Percentiles rank a stretch among this genome's conserved stretches.
Conservation (phyloP, 2,113 vertebrate species). For the Orcinus orca region DNA sequence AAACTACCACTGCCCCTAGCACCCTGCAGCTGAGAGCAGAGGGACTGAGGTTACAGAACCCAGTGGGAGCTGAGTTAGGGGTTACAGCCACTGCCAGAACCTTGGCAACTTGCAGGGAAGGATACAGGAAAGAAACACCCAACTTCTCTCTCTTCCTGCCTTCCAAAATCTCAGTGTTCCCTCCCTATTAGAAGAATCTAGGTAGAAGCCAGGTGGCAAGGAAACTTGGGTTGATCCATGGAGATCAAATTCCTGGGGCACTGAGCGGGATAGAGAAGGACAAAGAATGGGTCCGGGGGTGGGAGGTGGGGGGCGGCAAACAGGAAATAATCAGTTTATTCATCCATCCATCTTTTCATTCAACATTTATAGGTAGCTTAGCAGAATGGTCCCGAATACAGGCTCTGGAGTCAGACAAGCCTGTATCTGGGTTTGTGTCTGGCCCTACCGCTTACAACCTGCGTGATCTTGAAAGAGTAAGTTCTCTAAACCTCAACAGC, state of each 20-base stretch:
- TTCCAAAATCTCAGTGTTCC: not conserved
- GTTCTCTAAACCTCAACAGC: too few species aligned
- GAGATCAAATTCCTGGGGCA: not conserved
- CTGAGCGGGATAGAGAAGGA: too few species aligned
- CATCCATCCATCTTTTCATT: not conserved
- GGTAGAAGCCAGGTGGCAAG: not conserved
- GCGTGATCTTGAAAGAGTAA: too few species aligned
- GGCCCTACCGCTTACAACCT: not conserved
- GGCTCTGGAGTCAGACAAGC: not conserved
- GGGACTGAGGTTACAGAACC: not conserved
- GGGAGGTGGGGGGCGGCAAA: not conserved
- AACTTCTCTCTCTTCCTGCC: not conserved
- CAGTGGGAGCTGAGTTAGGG: not conserved
- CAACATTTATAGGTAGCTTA: not conserved
- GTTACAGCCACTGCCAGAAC: not conserved
- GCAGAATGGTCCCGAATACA: not conserved
- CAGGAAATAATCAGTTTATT: not conserved
- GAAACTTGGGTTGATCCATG: not conserved
- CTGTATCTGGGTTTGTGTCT: not conserved
- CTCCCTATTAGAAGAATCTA: not conserved
- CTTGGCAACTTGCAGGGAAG: not conserved
- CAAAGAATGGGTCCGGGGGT: not conserved
- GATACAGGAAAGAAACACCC: not conserved
- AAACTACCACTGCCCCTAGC: not conserved
- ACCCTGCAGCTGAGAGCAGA: not conserved